phyloP scores from a whole-genome alignment of 1,140 invertebrate genomes.

The Temnothorax longispinosus region DNA sequence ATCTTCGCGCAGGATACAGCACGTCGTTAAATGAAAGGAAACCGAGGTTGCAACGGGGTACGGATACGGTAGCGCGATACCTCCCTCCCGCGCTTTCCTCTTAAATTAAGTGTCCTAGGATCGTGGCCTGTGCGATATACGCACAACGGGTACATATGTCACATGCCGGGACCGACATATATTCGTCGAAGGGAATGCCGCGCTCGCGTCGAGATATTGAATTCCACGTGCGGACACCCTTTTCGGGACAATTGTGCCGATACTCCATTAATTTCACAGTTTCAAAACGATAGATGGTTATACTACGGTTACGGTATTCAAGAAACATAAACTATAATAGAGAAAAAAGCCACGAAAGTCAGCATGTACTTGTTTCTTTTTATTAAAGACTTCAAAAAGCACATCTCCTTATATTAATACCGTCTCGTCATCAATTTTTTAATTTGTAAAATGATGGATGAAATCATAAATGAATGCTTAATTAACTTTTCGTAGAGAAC shows the following conservation, averaged over 20 bases:
- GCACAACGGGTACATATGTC: constrained; percentile 22
- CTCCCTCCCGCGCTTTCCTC: background rate
- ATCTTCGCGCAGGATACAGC: background rate
- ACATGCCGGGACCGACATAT: background rate
- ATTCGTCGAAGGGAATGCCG: background rate
- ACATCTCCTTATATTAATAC: background rate
- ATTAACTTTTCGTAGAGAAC: background rate
- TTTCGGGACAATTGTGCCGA: background rate
- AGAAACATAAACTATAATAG: background rate
- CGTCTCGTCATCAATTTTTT: background rate
- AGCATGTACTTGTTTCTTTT: background rate
- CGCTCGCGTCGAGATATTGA: constrained; percentile 31
- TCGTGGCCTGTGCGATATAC: background rate
- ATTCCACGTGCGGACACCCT: constrained; percentile 9
- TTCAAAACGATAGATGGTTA: no score
- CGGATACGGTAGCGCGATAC: background rate
- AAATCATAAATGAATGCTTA: background rate
- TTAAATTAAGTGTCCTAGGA: constrained; percentile 40
- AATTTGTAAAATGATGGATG: background rate
- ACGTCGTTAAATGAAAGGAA: constrained; percentile 25
- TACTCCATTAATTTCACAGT: constrained; percentile 4
- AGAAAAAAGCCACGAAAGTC: background rate
- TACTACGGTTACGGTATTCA: background rate
- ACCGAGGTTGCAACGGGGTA: constrained; percentile 16
- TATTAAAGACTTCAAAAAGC: background rate